Base-by-base conservation (phyloP, 2,888 invertebrate genomes). In the Eupeodes luniger region DNA sequence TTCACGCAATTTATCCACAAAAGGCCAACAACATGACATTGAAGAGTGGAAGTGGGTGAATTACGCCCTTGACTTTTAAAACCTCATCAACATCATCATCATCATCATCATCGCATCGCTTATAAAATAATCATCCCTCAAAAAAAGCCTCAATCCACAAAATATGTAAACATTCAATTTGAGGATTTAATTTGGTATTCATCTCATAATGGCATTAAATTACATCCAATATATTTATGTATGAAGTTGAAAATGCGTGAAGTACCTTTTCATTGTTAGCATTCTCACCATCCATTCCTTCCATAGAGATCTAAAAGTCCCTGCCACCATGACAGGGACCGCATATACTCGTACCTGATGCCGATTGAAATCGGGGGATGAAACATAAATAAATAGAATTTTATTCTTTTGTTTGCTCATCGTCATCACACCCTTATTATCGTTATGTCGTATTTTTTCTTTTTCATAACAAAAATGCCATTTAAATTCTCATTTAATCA, bases 121-220 rank as follows among this genome's bases (percentile, higher is more conserved):
- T 27, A 27, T 27, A 27, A 27, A 27, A 27, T 40, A 40, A 40
- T 49, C 34, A 55, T 62, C 47, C 64, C 55, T 77, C 7, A 67
- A 2, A 27, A 27, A 27, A 77, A 40, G 34, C 67, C 27, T 19
- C 75, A 77, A 66, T 51, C 55, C 79, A 76, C 64, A 67, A 70
- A 72, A 49, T 19, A 27, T 27, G 27, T 27, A 83, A 87, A 80
- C 82, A 86, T 76, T 75, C 53, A 75, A 79, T 75, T 79, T 69
- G 69, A 82, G 86, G 75, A 86, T 86, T 82, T 86, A 79, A 86
- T 86, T 82, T 86, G 82, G 55, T 74, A 79, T 86, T 86, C 86
- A 86, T 86, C 86, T 86, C 82, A 70, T 75, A 75, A 82, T 69
- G 75, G 75, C 86, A 82, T 86, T 82, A 78, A 78, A 86, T 82